phyloP scores from a whole-genome alignment of 2,797 vertebrate genomes.

The Darevskia nairensis region DNA sequence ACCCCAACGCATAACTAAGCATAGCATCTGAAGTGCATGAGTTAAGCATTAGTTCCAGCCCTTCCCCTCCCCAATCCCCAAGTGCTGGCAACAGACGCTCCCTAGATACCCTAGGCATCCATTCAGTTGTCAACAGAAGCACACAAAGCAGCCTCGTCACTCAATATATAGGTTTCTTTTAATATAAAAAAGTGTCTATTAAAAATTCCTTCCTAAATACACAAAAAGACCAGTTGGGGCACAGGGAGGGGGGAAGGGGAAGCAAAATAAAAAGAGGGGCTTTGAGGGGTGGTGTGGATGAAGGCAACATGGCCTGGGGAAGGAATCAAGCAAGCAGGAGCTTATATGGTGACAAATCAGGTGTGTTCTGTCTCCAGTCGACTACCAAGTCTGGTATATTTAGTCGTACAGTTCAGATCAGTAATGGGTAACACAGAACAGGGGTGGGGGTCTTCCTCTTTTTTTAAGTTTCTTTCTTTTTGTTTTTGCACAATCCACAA shows the following conservation, averaged over 20 bases:
- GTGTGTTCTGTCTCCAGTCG: slow-evolving; percentile 29
- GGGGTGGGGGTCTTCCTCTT: neutral
- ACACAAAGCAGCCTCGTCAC: slow-evolving; percentile 20
- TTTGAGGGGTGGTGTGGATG: slow-evolving; percentile 12
- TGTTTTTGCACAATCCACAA: slow-evolving; percentile 51
- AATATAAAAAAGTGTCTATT: slow-evolving; percentile 50
- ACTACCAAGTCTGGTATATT: slow-evolving; percentile 32
- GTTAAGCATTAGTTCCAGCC: neutral
- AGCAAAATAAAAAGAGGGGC: slow-evolving; percentile 7
- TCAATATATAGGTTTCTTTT: slow-evolving; percentile 54
- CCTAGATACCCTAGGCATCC: slow-evolving; percentile 2
- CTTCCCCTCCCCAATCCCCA: neutral
- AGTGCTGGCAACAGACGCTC: neutral
- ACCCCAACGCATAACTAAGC: neutral
- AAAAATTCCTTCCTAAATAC: slow-evolving; percentile 62
- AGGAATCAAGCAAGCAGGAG: slow-evolving; percentile 37
- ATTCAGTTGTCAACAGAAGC: slow-evolving; percentile 27
- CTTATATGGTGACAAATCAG: slow-evolving; percentile 31
- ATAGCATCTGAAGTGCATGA: slow-evolving; percentile 16
- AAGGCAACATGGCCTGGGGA: slow-evolving; percentile 38
- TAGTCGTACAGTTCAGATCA: slow-evolving; percentile 31
- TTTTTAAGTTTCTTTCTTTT: neutral
- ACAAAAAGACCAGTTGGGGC: slow-evolving; percentile 55
- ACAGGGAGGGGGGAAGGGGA: neutral
- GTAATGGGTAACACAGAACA: slow-evolving; percentile 20